Evolutionary conservation across 1,140 invertebrate species (phyloP), one percentile per base, ranked within the genome.

Genomic region (Agrilus planipennis): DNA sequence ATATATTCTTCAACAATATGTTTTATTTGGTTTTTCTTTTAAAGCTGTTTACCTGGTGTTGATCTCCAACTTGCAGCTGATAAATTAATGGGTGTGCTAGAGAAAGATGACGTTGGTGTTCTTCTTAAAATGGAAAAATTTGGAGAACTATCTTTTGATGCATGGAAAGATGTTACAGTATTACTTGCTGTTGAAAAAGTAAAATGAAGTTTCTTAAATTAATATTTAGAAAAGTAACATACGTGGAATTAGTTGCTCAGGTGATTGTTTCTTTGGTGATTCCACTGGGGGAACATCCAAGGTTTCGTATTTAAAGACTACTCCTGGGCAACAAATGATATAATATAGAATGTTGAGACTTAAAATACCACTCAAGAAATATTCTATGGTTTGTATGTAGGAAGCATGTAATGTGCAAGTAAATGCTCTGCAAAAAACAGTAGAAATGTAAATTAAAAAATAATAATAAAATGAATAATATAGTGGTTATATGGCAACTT

Each of bases 311-410:
- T n/a, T n/a, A n/a, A n/a, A n/a, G n/a, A n/a, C n/a, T n/a, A 30
- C 41, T 45, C 19, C 57, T 52, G 53, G 38, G 44, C 52, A 19
- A 41, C 42, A 10, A 34, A 30, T 48, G 28, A 69, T 46, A 45
- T 68, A 63, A 44, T 60, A 67, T 3, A 63, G 4, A 1, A 59
- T 46, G 47, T 68, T 68, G 1, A 68, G 44, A 3, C 41, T 50
- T 2, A 63, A 44, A 20, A 62, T 30, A 10, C 51, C 15, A 16
- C 53, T 45, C 0, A 59, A 18, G 3, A 44, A 22, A 46, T 59
- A 65, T 48, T 71, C 66, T 0, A 56, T 23, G 31, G 61, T 53
- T 35, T 60, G 40, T 14, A 52, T 50, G 39, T 48, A 58, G 27
- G 38, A 41, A n/a, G 41, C 37, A 28, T 55, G 42, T 21, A 49